A percentile compares a stretch with the other conserved stretches of the same genome.
These are phyloP conservation scores for Callopanchax toddi DNA, from an alignment of 2,113 vertebrate species.

Conservation along the genomic window DNA sequence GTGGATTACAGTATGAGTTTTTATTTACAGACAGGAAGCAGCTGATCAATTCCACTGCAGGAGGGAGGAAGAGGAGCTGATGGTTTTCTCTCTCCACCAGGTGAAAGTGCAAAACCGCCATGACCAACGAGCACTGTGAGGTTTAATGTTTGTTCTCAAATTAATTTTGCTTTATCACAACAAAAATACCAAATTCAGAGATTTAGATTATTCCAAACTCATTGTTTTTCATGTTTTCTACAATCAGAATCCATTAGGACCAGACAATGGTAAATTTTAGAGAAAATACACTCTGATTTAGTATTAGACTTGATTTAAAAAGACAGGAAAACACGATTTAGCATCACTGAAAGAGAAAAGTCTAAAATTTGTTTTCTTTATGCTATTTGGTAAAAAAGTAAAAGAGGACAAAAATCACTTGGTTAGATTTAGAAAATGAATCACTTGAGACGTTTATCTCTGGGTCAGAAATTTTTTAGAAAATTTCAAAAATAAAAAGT, in stretches of 20 bases:
- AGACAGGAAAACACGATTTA: background rate
- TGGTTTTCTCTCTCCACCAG: constrained; percentile 43
- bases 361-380: too few species aligned
- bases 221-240: too few species aligned
- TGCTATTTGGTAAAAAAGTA: too few species aligned
- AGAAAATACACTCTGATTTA: background rate
- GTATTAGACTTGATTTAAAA: too few species aligned
- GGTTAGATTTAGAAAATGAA: too few species aligned
- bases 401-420: too few species aligned
- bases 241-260: too few species aligned
- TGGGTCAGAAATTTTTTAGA: too few species aligned
- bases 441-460: too few species aligned
- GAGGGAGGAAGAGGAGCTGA: constrained; percentile 35
- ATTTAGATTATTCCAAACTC: background rate
- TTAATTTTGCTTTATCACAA: constrained; percentile 23
- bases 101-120: constrained; percentile 54
- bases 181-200: constrained; percentile 18
- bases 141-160: too few species aligned
- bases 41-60: constrained; percentile 63
- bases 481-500: too few species aligned
- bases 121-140: constrained; percentile 26
- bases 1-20: constrained; percentile 74
- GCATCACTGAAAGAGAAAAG: too few species aligned
- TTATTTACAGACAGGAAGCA: constrained; percentile 73
- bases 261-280: background rate